phyloP scores from a whole-genome alignment of 2,888 invertebrate species.

The Sericinus montela region DNA sequence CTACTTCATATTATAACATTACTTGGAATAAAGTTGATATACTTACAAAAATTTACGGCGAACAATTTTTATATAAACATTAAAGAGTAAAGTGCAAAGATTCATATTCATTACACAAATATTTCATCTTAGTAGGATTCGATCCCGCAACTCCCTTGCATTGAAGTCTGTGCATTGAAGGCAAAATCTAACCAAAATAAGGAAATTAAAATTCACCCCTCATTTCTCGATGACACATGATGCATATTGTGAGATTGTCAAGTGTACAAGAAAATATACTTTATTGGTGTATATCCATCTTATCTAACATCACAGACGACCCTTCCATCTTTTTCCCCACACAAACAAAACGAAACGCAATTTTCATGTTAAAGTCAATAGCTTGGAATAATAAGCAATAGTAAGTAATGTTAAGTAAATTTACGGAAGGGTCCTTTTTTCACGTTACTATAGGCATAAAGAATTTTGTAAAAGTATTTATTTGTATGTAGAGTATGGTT shows the following conservation, averaged over 20 bases:
- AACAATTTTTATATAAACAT: too few species aligned
- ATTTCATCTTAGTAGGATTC: too few species aligned
- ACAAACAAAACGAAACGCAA: conserved; percentile 74
- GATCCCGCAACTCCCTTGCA: too few species aligned
- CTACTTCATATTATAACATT: too few species aligned
- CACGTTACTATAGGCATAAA: conserved; percentile 31
- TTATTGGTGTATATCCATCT: conserved; percentile 48
- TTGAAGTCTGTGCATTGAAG: too few species aligned
- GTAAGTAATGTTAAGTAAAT: conserved; percentile 73
- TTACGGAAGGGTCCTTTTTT: conserved; percentile 52
- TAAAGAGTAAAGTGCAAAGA: too few species aligned
- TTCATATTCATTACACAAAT: too few species aligned
- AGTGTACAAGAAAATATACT: conserved; percentile 47
- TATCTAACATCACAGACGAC: conserved; percentile 50
- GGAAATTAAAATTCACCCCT: conserved; percentile 55
- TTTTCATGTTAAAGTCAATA: conserved; percentile 76
- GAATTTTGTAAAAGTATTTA: background rate
- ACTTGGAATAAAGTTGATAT: too few species aligned
- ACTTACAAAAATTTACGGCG: too few species aligned
- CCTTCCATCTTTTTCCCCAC: conserved; percentile 49
- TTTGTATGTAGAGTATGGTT: too few species aligned
- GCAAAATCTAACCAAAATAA: conserved; percentile 6
- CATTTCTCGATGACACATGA: conserved; percentile 51
- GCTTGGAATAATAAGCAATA: conserved; percentile 77
- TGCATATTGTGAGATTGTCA: conserved; percentile 45